Percentiles rank a stretch among this genome's conserved stretches.
phyloP scores from a whole-genome alignment of 2,888 invertebrate genomes.

The Theretra japonica region DNA sequence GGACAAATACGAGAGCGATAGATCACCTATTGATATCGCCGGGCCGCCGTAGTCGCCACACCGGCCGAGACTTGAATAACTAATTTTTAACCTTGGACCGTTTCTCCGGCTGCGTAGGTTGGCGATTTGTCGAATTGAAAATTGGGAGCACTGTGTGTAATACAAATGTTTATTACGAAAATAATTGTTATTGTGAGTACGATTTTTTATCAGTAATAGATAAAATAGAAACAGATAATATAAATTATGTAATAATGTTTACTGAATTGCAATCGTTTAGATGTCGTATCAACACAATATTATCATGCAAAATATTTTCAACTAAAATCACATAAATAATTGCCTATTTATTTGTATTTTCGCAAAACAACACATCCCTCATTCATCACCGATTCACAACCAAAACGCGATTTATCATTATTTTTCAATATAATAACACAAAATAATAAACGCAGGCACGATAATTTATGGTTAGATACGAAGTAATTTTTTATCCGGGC shows the following conservation, averaged over 20 bases:
- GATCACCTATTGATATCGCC: constrained; percentile 37
- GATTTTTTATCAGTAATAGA: background rate
- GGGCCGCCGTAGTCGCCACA: constrained; percentile 22
- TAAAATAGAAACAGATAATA: background rate
- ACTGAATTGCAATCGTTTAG: no score
- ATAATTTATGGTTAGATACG: background rate
- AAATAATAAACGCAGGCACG: background rate
- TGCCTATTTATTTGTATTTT: no score
- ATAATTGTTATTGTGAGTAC: background rate
- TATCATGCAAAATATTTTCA: no score
- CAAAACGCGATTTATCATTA: background rate
- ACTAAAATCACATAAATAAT: no score
- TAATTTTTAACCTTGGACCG: constrained; percentile 26
- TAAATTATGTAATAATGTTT: background rate
- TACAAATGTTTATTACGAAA: background rate
- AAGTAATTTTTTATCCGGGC: background rate
- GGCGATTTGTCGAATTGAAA: constrained; percentile 13
- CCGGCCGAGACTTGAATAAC: constrained; percentile 31
- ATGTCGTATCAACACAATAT: no score
- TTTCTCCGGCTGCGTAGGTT: background rate
- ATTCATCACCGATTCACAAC: no score
- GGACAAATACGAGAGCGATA: constrained; percentile 37
- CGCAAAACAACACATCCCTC: no score
- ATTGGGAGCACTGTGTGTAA: background rate
- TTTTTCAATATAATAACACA: background rate